Percentiles rank a stretch among this genome's conserved stretches.
phyloP scores from a whole-genome alignment of 2,797 vertebrate genomes.

The Oophaga sylvatica region DNA sequence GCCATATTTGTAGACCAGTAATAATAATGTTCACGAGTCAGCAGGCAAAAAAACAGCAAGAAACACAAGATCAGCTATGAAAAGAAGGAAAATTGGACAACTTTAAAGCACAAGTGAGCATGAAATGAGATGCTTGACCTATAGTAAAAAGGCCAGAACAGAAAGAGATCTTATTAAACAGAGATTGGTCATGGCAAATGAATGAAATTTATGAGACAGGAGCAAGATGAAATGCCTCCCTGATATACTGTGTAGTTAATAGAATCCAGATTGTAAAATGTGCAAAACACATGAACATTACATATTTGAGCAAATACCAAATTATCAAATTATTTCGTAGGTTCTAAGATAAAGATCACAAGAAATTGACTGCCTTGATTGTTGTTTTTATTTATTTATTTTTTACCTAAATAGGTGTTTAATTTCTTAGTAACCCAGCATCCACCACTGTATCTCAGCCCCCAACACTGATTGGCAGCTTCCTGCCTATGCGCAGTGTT shows the following conservation, averaged over 20 bases:
- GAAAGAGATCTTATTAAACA: constrained; percentile 63
- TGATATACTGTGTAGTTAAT: constrained; percentile 21
- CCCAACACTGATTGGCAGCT: too few species aligned
- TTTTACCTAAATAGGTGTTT: neutral
- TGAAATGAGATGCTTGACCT: constrained; percentile 64
- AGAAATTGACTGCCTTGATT: neutral
- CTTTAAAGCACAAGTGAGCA: constrained; percentile 64
- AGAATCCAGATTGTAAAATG: neutral
- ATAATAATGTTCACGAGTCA: neutral
- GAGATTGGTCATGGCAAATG: constrained; percentile 64
- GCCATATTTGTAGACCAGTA: neutral
- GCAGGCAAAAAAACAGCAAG: constrained; percentile 14
- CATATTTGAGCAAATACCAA: neutral
- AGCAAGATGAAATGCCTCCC: neutral
- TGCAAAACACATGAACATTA: neutral
- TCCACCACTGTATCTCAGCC: too few species aligned
- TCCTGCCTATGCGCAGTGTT: too few species aligned
- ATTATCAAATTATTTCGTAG: neutral
- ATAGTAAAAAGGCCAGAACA: constrained; percentile 61
- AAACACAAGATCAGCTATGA: constrained; percentile 56
- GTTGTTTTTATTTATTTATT: neutral
- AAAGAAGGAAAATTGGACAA: constrained; percentile 70
- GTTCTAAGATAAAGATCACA: neutral
- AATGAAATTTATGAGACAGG: constrained; percentile 23
- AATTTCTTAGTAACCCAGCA: too few species aligned